A percentile compares a stretch with the other conserved stretches of the same genome.
These are phyloP conservation scores for Thecocarcelia acutangulata DNA, from an alignment of 2,888 invertebrate species.

Conservation along the genomic window DNA sequence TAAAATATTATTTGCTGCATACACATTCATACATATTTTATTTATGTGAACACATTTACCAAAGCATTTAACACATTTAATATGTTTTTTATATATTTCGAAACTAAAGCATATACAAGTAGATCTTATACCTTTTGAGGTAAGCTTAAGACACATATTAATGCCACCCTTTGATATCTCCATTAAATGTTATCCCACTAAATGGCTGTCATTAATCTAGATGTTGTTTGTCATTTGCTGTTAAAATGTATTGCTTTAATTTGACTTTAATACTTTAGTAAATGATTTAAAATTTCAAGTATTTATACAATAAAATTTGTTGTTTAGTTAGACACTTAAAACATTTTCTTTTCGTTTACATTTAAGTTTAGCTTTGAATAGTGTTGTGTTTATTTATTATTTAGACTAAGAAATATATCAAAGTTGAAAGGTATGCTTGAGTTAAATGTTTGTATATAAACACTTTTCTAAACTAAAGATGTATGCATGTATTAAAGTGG, in stretches of 20 bases:
- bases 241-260: not conserved
- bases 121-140: slow-evolving; percentile 83
- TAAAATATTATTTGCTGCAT: not conserved
- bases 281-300: not conserved
- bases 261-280: not conserved
- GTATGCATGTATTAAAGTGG: no score
- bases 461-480: no score
- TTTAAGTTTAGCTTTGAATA: no score
- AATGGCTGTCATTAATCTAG: slow-evolving; percentile 16
- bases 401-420: no score
- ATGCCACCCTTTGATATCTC: not conserved
- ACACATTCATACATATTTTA: no score
- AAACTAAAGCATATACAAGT: slow-evolving; percentile 85
- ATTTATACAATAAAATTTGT: not conserved
- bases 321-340: not conserved
- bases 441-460: no score
- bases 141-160: slow-evolving; percentile 74
- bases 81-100: slow-evolving; percentile 37
- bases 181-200: not conserved
- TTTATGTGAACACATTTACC: not conserved
- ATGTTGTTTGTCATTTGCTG: slow-evolving; percentile 30
- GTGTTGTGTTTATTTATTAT: no score
- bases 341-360: no score
- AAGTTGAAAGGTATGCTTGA: no score
- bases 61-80: not conserved